Evolutionary conservation across 2,113 vertebrate species (phyloP).

Genomic region (Capreolus pygargus): DNA sequence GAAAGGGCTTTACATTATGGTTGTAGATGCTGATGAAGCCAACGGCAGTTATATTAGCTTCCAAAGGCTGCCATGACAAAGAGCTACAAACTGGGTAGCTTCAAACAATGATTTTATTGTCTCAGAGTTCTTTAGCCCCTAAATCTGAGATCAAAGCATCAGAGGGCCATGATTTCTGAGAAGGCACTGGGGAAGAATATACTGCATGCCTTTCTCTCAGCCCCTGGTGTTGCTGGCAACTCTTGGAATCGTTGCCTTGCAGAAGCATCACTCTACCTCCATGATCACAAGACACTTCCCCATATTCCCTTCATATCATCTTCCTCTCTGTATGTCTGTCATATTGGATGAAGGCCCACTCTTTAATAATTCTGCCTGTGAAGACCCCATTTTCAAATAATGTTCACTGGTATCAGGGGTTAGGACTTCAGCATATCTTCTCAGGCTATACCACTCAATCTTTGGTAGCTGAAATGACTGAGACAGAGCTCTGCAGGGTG

Average conservation of each 20-base stretch:
- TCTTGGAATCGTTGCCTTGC: fast-evolving
- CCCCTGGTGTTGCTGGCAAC: neutral
- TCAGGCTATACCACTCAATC: neutral
- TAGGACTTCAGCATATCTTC: neutral
- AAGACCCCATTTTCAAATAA: neutral
- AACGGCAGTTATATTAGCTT: neutral
- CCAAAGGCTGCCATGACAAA: neutral
- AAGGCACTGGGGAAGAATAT: neutral
- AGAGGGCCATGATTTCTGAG: fast-evolving
- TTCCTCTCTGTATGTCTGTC: neutral
- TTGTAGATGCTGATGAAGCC: neutral
- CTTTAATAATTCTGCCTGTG: neutral
- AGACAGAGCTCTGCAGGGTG: fast-evolving
- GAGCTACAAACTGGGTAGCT: neutral
- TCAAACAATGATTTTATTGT: neutral
- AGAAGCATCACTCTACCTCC: neutral
- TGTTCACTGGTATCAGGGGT: neutral
- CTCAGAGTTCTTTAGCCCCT: neutral
- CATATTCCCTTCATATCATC: neutral
- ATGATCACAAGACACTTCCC: neutral
- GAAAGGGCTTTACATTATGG: neutral
- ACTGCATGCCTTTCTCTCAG: neutral
- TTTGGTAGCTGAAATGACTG: neutral
- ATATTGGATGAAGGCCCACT: neutral
- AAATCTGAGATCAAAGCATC: neutral